Conservation (phyloP, 2,888 invertebrate genomes). For the Melanchra persicariae region DNA sequence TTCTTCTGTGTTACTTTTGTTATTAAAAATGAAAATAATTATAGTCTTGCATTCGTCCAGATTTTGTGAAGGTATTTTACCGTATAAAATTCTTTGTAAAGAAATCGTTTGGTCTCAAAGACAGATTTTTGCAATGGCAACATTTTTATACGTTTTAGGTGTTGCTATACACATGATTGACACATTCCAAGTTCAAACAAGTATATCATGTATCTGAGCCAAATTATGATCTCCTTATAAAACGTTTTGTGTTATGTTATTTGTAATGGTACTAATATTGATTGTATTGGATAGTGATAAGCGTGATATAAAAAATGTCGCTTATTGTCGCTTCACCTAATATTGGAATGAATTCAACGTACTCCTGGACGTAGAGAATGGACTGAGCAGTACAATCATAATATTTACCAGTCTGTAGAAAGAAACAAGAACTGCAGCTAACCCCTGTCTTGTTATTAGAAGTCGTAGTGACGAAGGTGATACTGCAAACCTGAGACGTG, state of each 20-base stretch:
- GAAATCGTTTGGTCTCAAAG: constrained; percentile 5
- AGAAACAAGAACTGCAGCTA: no score
- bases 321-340: constrained; percentile 24
- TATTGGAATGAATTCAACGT: constrained; percentile 3
- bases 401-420: no score
- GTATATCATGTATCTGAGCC: constrained; percentile 11
- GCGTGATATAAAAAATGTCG: constrained; percentile 21
- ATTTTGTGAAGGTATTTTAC: neutral
- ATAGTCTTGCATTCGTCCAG: neutral
- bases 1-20: neutral
- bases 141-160: neutral
- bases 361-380: no score
- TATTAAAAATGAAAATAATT: neutral
- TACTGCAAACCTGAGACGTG: no score
- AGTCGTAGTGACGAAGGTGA: no score
- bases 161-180: constrained; percentile 19
- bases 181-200: constrained; percentile 46
- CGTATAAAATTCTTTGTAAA: neutral
- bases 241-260: constrained; percentile 18
- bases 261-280: constrained; percentile 37
- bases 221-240: constrained; percentile 38
- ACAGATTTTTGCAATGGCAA: constrained; percentile 10
- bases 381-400: no score
- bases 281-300: constrained; percentile 35
- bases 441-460: no score